Base-by-base conservation (phyloP, 2,113 vertebrate species). In the Myrmecophaga tridactyla region DNA sequence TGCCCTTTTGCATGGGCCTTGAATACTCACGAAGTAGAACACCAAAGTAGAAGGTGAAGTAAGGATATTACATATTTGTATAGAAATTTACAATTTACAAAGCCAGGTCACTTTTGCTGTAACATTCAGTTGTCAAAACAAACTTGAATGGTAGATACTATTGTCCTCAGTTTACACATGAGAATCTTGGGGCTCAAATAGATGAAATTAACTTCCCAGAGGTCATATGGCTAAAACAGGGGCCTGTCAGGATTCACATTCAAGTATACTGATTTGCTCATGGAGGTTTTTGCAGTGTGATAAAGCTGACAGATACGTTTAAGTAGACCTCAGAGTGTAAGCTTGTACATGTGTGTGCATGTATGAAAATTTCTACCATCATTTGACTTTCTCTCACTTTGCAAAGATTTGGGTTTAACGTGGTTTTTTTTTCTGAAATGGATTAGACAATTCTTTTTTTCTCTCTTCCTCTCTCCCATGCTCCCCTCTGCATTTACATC, bases 281-380 rank as follows among this genome's bases (percentile, higher is more conserved):
- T 6, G 0, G 13, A 56, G 8, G 46, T 6, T 25, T 18, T 21
- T 48, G 31, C 34, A 56, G 17, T 21, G 53, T 56, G 53, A 21
- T 18, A 36, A 1, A 73, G 11, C 31, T n/a, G 7, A 12, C 7
- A 27, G 36, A 2, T 6, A 4, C 7, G 6, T 53, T 36, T 15
- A 5, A 31, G 15, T 3, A 17, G 27, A 18, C 13, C 3, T 15
- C 5, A 7, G 34, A 43, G 1, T 12, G 0, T 3, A 20, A 51
- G 9, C 0, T 2, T 34, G 14, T 13, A 41, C 25, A 31, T 29
- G 12, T 0, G 0, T 13, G 4, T n/a, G 6, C 8, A 41, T 4
- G 4, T 6, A 7, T 1, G 7, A 63, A 56, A 67, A 39, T 4
- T 31, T 14, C 23, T 78, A 41, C 6, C 21, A n/a, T 34, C n/a